These are phyloP conservation scores for Darevskia nairensis DNA, from an alignment of 2,797 vertebrate species.

Conservation along the genomic window DNA sequence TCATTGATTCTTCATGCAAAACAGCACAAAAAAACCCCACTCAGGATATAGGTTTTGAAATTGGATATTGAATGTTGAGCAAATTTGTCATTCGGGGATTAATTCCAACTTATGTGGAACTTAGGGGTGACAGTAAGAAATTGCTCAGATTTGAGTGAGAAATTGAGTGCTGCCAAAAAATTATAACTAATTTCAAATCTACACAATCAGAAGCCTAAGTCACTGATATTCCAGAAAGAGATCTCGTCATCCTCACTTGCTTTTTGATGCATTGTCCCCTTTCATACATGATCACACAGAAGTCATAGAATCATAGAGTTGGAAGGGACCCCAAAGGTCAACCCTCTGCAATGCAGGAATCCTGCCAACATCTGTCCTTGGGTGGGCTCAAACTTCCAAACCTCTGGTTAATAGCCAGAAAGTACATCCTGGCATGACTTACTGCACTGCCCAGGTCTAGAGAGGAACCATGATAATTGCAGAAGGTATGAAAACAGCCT, in stretches of 20 bases:
- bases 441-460: background rate
- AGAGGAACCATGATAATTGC: background rate
- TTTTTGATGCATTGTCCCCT: no score
- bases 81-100: background rate
- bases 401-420: background rate
- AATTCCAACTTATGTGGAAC: background rate
- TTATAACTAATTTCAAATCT: background rate
- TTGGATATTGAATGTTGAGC: background rate
- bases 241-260: background rate
- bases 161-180: background rate
- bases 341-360: no score
- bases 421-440: background rate
- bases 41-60: no score
- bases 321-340: no score
- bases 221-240: background rate
- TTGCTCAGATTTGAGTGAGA: background rate
- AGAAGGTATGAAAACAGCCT: slow-evolving; percentile 11
- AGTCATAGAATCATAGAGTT: no score
- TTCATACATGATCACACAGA: background rate
- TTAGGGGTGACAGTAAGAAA: background rate
- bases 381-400: no score
- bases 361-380: no score
- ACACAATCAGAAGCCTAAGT: background rate
- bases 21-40: no score
- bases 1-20: no score